A percentile compares a stretch with the other conserved stretches of the same genome.
phyloP scores from a whole-genome alignment of 2,888 invertebrate species.

The Chelonus formosanus region DNA sequence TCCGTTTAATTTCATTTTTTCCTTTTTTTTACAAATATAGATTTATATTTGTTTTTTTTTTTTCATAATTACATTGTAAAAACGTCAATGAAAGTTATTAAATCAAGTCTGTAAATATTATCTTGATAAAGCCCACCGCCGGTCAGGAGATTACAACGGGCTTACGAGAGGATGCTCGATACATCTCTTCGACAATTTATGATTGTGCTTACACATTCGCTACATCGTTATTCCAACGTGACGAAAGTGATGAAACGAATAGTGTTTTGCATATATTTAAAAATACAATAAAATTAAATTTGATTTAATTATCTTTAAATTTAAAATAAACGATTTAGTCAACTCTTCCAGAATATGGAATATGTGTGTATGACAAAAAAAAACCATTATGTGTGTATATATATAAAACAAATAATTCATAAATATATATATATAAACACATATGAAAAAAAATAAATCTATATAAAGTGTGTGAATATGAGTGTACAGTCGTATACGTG shows the following conservation, averaged over 20 bases:
- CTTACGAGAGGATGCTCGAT: neutral
- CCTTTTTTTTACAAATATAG: slow-evolving; percentile 6
- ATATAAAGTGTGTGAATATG: slow-evolving; percentile 5
- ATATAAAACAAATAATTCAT: neutral
- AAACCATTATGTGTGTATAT: slow-evolving; percentile 3
- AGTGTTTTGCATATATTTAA: neutral
- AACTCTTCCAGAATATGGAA: slow-evolving; percentile 9
- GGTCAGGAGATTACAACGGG: neutral
- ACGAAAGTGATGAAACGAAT: too few species aligned
- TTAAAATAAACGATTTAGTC: neutral
- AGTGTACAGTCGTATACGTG: slow-evolving; percentile 10
- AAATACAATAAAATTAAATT: neutral
- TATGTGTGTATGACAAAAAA: slow-evolving; percentile 9
- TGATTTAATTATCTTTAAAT: neutral
- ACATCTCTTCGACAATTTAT: slow-evolving; percentile 7
- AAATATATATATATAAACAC: too few species aligned
- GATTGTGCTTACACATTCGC: neutral
- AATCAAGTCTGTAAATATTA: slow-evolving; percentile 10
- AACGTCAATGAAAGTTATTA: slow-evolving; percentile 1
- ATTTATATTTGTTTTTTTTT: neutral
- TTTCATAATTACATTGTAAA: slow-evolving; percentile 1
- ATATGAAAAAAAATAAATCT: too few species aligned
- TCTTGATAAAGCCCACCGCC: slow-evolving; percentile 1
- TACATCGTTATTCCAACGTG: too few species aligned
- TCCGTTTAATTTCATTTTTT: too few species aligned